These are phyloP conservation scores for Chaetura pelagica DNA, from an alignment of 2,113 vertebrate species.

Conservation along the genomic window DNA sequence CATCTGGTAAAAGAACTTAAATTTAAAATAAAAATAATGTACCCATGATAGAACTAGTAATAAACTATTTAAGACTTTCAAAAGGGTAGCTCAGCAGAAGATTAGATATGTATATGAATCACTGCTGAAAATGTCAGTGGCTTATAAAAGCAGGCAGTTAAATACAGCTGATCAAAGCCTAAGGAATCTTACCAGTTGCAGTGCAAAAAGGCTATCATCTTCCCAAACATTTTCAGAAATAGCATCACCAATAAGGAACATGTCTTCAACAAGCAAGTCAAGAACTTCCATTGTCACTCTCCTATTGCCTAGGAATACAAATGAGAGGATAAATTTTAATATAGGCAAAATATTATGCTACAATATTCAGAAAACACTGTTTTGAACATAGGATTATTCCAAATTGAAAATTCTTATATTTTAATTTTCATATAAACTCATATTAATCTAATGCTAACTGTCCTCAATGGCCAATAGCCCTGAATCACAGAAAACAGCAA, in stretches of 20 bases:
- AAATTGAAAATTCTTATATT: background rate
- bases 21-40: background rate
- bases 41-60: background rate
- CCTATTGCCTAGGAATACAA: constrained; percentile 77
- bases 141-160: background rate
- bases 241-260: constrained; percentile 83
- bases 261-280: constrained; percentile 84
- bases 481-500: background rate
- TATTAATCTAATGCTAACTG: background rate
- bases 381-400: background rate
- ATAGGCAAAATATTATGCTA: background rate
- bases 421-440: background rate
- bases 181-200: constrained; percentile 85
- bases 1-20: background rate
- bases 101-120: background rate
- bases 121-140: background rate
- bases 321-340: background rate
- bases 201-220: constrained; percentile 88
- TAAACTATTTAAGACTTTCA: background rate
- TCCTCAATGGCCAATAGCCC: background rate
- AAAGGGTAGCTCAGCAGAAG: background rate
- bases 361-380: background rate
- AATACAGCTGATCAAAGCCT: background rate
- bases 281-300: constrained; percentile 82
- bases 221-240: constrained; percentile 90